These are phyloP conservation scores for Cosmorhoe ocellata DNA, from an alignment of 2,888 invertebrate genomes.

Conservation along the genomic window DNA sequence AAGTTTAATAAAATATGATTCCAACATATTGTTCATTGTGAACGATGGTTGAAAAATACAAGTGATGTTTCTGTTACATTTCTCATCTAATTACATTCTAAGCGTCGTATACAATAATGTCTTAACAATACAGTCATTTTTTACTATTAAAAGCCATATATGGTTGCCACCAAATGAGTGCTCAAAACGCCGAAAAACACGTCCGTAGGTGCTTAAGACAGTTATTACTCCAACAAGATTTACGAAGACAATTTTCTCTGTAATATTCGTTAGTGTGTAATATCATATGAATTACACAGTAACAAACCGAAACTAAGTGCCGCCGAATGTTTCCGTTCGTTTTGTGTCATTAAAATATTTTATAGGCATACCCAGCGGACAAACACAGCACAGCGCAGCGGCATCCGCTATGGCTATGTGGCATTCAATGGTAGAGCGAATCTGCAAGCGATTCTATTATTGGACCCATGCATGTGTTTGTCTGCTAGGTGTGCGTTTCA, in stretches of 20 bases:
- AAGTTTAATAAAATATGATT: too few species aligned
- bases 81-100: too few species aligned
- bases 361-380: constrained; percentile 15
- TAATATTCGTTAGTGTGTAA: constrained; percentile 61
- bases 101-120: too few species aligned
- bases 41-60: too few species aligned
- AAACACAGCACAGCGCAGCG: constrained; percentile 3
- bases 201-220: constrained; percentile 29
- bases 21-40: too few species aligned
- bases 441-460: background rate
- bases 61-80: too few species aligned
- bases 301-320: constrained; percentile 80
- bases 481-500: constrained; percentile 24
- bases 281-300: constrained; percentile 75
- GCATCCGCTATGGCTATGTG: constrained; percentile 8
- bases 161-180: too few species aligned
- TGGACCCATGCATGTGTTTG: background rate
- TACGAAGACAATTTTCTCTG: constrained; percentile 60
- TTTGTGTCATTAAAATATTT: constrained; percentile 62
- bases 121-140: too few species aligned
- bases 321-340: constrained; percentile 69
- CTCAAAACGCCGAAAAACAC: background rate
- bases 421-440: background rate
- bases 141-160: too few species aligned
- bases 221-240: constrained; percentile 39